Conservation (phyloP, 1,140 invertebrate species). For the Antheraea pernyi region DNA sequence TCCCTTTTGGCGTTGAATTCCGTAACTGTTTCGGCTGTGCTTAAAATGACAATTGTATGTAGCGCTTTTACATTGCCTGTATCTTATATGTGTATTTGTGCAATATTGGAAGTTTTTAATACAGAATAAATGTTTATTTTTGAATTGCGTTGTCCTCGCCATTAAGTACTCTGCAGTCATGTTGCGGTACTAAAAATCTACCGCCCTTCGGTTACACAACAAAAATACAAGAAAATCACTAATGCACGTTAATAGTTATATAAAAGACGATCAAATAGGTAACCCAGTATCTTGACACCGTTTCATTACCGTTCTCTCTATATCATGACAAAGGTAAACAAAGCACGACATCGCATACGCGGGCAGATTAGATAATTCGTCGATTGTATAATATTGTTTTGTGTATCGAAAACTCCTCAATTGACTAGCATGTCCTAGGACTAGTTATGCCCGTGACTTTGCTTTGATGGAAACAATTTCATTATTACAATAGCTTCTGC, state of each 20-base stretch:
- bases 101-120: too few species aligned
- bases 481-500: too few species aligned
- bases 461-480: not conserved
- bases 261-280: not conserved
- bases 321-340: constrained; percentile 7
- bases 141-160: too few species aligned
- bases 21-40: too few species aligned
- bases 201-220: too few species aligned
- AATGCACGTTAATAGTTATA: not conserved
- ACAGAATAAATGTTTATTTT: too few species aligned
- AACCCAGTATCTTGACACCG: not conserved
- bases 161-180: too few species aligned
- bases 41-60: too few species aligned
- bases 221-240: too few species aligned
- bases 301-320: not conserved
- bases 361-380: constrained; percentile 10
- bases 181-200: too few species aligned
- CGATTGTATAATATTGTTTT: constrained; percentile 8
- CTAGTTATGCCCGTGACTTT: not conserved
- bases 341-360: constrained; percentile 13
- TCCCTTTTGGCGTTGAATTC: too few species aligned
- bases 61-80: not conserved
- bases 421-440: not conserved
- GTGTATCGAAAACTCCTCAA: not conserved
- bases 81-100: too few species aligned